Base-by-base conservation (phyloP, 2,113 vertebrate genomes). In the Antidorcas marsupialis region DNA sequence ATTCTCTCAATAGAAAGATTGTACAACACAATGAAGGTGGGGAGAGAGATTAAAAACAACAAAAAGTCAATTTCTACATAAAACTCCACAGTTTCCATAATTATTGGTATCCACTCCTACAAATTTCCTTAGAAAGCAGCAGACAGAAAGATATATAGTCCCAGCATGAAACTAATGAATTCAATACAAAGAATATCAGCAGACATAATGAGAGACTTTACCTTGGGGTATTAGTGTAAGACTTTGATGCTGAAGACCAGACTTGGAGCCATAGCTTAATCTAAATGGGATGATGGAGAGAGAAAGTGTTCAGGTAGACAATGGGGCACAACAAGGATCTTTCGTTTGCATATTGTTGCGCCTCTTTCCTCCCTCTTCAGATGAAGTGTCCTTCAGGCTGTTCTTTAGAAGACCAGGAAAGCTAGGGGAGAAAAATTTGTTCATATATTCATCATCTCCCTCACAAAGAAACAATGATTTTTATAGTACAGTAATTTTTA, bases 151-250 rank as follows among this genome's bases (percentile, higher is more conserved):
- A 96, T 97, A 98, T 47, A 96, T n/a, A 2, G 95, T 97, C 97
- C 97, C 98, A 98, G 96, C 95, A 97, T 97, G 94, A 97, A 98
- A 97, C 97, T 98, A 98, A 98, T 98, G 97, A 98, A 98, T 97
- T 97, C 96, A 98, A 97, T 94, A 98, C 96, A 98, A 98, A 96
- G 96, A 97, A 2, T 28, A 96, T 96, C 97, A 94, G 55, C 95
- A 97, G 4, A 97, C 59, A 25, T 47, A 94, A 47, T 86, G 88
- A 98, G 87, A 97, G 93, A 53, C 1, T 87, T 92, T 98, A 82
- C 89, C 88, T 57, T 91, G 84, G 53, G 53, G 59, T 90, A 95
- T 97, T 97, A 97, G 64, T 92, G 62, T 86, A 94, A 97, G 97
- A 87, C 95, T 98, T 95, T 95, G 98, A 98, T 96, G 87, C 78